Evolutionary conservation across 2,797 vertebrate species (phyloP).

Genomic region (Cyprinella venusta): DNA sequence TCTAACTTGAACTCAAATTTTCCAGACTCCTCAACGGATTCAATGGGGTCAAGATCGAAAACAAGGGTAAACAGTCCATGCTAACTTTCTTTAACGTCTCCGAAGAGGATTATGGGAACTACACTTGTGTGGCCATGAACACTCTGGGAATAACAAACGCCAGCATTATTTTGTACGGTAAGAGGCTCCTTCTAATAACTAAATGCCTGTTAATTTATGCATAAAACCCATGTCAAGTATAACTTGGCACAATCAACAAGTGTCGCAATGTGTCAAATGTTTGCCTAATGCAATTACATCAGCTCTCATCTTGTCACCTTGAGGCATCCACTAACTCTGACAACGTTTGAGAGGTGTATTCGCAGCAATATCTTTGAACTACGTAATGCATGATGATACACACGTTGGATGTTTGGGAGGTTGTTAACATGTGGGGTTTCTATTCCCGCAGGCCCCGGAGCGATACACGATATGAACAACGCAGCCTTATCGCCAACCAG

Average conservation of each 20-base stretch:
- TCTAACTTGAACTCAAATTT: slow-evolving; percentile 49
- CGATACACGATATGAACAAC: slow-evolving; percentile 89
- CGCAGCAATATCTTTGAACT: background rate
- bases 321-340: slow-evolving; percentile 6
- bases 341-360: background rate
- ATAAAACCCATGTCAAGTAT: slow-evolving; percentile 28
- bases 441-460: slow-evolving; percentile 84
- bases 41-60: slow-evolving; percentile 95
- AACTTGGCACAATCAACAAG: slow-evolving; percentile 18
- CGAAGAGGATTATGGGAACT: slow-evolving; percentile 97
- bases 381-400: slow-evolving; percentile 28
- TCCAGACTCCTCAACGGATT: slow-evolving; percentile 88
- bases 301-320: background rate
- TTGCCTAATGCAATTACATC: slow-evolving; percentile 33
- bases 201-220: slow-evolving; percentile 41
- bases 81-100: slow-evolving; percentile 98
- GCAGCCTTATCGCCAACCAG: slow-evolving; percentile 74
- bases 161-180: slow-evolving; percentile 96
- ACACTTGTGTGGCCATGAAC: slow-evolving; percentile 95
- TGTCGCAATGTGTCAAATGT: slow-evolving; percentile 35
- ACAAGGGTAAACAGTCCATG: slow-evolving; percentile 91
- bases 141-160: slow-evolving; percentile 93
- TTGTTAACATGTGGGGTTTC: slow-evolving; percentile 34
- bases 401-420: background rate
- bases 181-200: slow-evolving; percentile 58